Evolutionary conservation across 2,888 invertebrate species (phyloP).

Genomic region (Stictocephala bisonia): DNA sequence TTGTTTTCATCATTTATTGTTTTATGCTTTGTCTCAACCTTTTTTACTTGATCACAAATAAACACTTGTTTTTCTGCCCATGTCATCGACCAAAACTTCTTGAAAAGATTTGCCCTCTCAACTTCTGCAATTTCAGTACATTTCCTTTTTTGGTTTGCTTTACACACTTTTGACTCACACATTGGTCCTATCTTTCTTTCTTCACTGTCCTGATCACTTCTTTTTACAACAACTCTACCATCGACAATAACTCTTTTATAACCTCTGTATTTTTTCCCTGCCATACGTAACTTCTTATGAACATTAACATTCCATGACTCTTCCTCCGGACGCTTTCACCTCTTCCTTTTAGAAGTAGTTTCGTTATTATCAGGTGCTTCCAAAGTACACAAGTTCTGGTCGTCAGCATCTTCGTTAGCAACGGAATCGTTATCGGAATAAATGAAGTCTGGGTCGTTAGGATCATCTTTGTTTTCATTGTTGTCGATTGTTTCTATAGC

Average conservation of each 20-base stretch:
- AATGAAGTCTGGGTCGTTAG: too few relatives aligned
- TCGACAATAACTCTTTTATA: constrained; percentile 1
- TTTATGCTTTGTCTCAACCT: not conserved
- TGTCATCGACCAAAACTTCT: not conserved
- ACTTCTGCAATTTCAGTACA: constrained; percentile 7
- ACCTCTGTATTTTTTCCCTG: constrained; percentile 25
- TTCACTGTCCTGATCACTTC: not conserved
- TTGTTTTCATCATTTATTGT: not conserved
- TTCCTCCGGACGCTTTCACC: not conserved
- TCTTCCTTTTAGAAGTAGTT: not conserved
- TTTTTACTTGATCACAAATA: not conserved
- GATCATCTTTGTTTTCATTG: too few relatives aligned
- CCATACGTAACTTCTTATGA: constrained; percentile 22
- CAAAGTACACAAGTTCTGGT: not conserved
- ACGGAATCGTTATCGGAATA: too few relatives aligned
- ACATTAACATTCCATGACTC: constrained; percentile 3
- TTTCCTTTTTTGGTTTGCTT: constrained; percentile 23
- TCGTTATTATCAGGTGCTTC: not conserved
- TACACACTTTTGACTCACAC: not conserved
- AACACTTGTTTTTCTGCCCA: not conserved
- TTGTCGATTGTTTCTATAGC: too few relatives aligned
- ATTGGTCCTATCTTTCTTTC: not conserved
- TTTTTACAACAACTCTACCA: not conserved
- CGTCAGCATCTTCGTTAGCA: not conserved
- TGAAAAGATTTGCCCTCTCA: not conserved